Conservation (phyloP, 2,797 vertebrate genomes). For the Pangasius macronema region DNA sequence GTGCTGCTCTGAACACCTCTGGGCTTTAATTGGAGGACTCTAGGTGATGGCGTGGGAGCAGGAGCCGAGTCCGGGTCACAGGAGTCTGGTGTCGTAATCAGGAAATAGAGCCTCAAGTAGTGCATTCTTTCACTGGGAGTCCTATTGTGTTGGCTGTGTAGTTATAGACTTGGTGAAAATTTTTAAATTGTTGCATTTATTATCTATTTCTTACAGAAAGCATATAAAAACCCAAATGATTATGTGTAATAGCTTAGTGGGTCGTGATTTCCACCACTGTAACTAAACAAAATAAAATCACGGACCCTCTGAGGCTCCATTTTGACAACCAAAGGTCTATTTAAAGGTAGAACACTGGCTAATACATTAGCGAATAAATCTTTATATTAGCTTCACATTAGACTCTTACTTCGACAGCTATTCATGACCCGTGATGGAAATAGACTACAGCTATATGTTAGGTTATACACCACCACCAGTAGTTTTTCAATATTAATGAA, state of each 20-base stretch:
- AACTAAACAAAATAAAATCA: not conserved
- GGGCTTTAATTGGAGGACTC: constrained; percentile 36
- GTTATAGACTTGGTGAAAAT: not conserved
- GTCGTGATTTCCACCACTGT: not conserved
- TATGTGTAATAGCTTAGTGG: not conserved
- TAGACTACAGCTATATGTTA: not conserved
- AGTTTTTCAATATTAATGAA: not conserved
- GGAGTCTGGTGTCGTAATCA: constrained; percentile 13
- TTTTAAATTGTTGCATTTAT: not conserved
- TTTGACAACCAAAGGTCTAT: not conserved
- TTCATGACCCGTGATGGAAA: not conserved
- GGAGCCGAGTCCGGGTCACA: constrained; percentile 41
- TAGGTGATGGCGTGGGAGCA: constrained; percentile 56
- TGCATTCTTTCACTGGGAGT: not conserved
- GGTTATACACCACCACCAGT: not conserved
- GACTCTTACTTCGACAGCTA: not conserved
- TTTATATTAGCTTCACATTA: not conserved
- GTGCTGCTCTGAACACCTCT: constrained; percentile 31
- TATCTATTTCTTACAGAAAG: not conserved
- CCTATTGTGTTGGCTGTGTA: not conserved
- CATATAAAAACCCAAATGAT: not conserved
- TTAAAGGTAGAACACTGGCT: not conserved
- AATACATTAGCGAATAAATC: not conserved
- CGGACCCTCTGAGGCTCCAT: not conserved
- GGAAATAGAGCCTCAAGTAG: not conserved